Evolutionary conservation across 1,140 invertebrate species (phyloP).

Genomic region (Arion vulgaris): DNA sequence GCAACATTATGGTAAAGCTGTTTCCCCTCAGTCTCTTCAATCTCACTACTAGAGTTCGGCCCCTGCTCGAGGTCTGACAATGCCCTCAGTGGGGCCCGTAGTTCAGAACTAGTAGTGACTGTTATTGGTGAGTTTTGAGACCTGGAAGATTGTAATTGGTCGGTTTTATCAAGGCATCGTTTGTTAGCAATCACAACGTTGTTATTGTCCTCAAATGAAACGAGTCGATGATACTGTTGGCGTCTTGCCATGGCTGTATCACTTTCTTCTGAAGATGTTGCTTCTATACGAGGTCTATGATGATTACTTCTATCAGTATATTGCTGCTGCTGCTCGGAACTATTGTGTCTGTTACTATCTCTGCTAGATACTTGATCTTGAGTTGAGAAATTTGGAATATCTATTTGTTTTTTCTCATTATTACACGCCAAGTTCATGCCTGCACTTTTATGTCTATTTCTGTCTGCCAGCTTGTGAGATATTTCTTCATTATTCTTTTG

Average conservation of each 20-base stretch:
- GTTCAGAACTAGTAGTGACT: background rate
- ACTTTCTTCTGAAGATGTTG: background rate
- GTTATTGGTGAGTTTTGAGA: background rate
- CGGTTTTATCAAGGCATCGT: background rate
- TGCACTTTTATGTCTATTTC: background rate
- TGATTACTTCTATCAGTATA: background rate
- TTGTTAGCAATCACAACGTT: background rate
- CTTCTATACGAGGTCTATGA: background rate
- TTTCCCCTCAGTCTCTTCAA: background rate
- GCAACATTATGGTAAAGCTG: background rate
- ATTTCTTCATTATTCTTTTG: background rate
- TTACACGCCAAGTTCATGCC: too few species aligned
- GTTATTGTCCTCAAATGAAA: conserved; percentile 28
- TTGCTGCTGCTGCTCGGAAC: background rate
- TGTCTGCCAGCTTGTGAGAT: background rate
- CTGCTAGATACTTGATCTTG: background rate
- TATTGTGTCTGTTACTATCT: too few species aligned
- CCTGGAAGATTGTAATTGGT: background rate
- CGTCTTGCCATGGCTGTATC: background rate
- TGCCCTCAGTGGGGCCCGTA: background rate
- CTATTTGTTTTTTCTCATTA: background rate
- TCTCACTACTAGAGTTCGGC: background rate
- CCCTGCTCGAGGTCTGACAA: background rate
- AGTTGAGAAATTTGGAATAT: background rate
- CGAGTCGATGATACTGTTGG: background rate